Percentiles rank a stretch among this genome's conserved stretches.
Conservation (phyloP, 2,113 vertebrate genomes). For the Lophura nycthemera region DNA sequence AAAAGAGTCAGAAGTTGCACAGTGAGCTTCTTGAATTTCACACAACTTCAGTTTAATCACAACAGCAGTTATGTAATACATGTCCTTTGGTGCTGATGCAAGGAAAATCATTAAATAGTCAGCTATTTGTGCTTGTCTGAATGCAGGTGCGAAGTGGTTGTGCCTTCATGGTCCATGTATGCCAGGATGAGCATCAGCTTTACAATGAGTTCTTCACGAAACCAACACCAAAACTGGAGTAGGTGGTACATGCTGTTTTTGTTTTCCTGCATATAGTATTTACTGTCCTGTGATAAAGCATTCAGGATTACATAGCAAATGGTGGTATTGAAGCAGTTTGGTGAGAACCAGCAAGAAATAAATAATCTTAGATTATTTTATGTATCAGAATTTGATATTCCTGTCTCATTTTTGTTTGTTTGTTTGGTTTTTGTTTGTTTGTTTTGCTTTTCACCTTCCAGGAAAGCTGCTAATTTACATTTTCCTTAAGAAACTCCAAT, state of each 20-base stretch:
- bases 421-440: too few species aligned
- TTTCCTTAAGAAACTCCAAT: neutral
- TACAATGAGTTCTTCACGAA: conserved; percentile 97
- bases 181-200: conserved; percentile 97
- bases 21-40: neutral
- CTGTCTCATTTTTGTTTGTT: neutral
- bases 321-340: neutral
- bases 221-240: conserved; percentile 93
- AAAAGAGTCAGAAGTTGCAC: neutral
- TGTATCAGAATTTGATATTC: neutral
- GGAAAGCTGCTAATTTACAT: neutral
- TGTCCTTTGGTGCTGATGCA: neutral
- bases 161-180: conserved; percentile 98
- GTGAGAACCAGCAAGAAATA: neutral
- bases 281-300: neutral
- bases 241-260: conserved; percentile 73
- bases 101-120: neutral
- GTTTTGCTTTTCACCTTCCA: neutral
- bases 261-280: neutral
- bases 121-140: conserved; percentile 10
- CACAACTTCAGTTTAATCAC: neutral
- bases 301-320: neutral
- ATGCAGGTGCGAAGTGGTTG: conserved; percentile 95
- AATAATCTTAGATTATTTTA: accelerated
- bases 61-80: neutral